A percentile compares a stretch with the other conserved stretches of the same genome.
Evolutionary conservation across 64 coral and sea anemone species (phyloP).

Genomic region (Cladopsammia gracilis): DNA sequence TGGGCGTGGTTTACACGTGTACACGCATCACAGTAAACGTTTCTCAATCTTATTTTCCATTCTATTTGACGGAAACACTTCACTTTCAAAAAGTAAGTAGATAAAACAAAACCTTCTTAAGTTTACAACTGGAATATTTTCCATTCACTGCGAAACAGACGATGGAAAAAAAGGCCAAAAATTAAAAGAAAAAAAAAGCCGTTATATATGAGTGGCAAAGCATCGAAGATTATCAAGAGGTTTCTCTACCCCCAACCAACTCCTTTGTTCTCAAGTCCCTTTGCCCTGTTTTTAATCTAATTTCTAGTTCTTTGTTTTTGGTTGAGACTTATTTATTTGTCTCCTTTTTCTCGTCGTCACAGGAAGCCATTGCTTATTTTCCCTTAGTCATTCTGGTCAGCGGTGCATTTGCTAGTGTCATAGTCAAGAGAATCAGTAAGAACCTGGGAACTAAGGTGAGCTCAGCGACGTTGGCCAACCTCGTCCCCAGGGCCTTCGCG

Average conservation of each 20-base stretch:
- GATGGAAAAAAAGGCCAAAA: too few relatives aligned
- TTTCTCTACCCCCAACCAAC: too few relatives aligned
- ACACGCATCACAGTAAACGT: conserved; percentile 72
- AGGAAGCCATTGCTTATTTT: conserved; percentile 92
- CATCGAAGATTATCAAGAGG: too few relatives aligned
- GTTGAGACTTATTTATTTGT: neutral
- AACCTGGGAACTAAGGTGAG: conserved; percentile 74
- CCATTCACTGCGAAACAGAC: too few relatives aligned
- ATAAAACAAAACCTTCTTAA: neutral
- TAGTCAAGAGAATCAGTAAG: conserved; percentile 62
- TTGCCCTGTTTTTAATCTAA: too few relatives aligned
- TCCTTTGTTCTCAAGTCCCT: too few relatives aligned
- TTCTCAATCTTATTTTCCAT: conserved; percentile 72
- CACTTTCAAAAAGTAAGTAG: conserved; percentile 72
- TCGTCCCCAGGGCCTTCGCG: too few relatives aligned
- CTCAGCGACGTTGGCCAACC: neutral
- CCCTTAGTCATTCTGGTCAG: conserved; percentile 72
- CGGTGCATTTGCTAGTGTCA: conserved; percentile 60
- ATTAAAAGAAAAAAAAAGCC: too few relatives aligned
- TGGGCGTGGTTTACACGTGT: conserved; percentile 83
- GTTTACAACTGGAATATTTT: too few relatives aligned
- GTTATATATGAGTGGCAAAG: too few relatives aligned
- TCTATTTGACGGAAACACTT: conserved; percentile 79
- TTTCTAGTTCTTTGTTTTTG: neutral
- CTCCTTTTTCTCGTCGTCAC: neutral